Evolutionary conservation across 2,113 vertebrate genomes (phyloP).

Genomic region (Numida meleagris): DNA sequence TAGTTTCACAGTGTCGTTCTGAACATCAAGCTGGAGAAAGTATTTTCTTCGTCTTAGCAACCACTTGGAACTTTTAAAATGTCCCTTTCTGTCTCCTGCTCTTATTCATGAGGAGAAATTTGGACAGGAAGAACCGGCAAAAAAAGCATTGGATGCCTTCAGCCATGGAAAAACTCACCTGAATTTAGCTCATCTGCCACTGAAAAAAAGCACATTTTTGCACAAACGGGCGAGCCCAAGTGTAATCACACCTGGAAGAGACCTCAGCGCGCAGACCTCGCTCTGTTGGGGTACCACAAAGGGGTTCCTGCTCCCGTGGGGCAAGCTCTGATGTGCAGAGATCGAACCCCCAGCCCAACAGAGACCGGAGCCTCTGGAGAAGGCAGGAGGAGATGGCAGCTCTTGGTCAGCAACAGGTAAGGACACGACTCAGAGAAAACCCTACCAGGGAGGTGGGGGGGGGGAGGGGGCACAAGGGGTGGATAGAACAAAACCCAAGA

Average conservation of each 20-base stretch:
- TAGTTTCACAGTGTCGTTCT: neutral
- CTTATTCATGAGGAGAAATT: neutral
- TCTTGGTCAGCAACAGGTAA: conserved; percentile 30
- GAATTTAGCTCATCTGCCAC: neutral
- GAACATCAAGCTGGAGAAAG: neutral
- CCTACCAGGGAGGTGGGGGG: neutral
- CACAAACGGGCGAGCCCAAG: neutral
- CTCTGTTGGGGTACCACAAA: neutral
- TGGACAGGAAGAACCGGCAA: neutral
- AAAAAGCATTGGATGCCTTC: neutral
- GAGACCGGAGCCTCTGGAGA: neutral
- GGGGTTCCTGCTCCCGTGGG: neutral
- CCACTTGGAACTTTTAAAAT: neutral
- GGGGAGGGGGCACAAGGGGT: neutral
- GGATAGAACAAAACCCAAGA: neutral
- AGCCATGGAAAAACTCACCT: neutral
- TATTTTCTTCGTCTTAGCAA: neutral
- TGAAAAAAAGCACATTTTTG: neutral
- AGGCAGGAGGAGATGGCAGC: neutral
- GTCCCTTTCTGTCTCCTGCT: neutral
- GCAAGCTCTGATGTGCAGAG: neutral
- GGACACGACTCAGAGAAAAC: neutral
- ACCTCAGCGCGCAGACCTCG: neutral
- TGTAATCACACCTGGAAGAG: conserved; percentile 42
- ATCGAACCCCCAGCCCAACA: neutral